A percentile compares a stretch with the other conserved stretches of the same genome.
Evolutionary conservation across 1,140 invertebrate species (phyloP).

Genomic region (Bombus ignitus): DNA sequence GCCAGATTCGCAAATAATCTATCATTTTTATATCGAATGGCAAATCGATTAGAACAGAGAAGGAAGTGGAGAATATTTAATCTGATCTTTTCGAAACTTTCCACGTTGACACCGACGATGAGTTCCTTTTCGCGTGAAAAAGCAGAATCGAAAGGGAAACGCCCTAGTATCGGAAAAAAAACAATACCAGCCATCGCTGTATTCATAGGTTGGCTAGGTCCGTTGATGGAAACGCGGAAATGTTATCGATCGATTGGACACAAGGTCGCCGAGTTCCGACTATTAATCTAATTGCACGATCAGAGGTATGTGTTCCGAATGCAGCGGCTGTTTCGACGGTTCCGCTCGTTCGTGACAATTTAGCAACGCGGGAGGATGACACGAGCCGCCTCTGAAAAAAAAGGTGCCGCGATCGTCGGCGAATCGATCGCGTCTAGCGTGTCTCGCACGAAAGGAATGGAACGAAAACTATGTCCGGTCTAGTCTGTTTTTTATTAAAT

Average conservation of each 20-base stretch:
- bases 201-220: neutral
- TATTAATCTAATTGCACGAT: constrained; percentile 59
- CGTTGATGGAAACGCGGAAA: neutral
- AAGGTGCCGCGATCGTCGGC: constrained; percentile 6
- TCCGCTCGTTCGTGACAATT: constrained; percentile 38
- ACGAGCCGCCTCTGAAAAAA: constrained; percentile 11
- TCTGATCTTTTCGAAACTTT: too few species aligned
- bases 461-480: neutral
- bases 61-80: neutral
- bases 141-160: neutral
- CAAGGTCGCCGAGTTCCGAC: constrained; percentile 25
- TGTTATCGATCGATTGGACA: constrained; percentile 34
- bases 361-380: constrained; percentile 48
- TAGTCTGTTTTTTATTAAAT: neutral
- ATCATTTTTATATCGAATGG: too few species aligned
- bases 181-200: too few species aligned
- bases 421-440: constrained; percentile 15
- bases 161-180: neutral
- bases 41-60: neutral
- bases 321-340: constrained; percentile 49
- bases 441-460: neutral
- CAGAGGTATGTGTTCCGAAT: constrained; percentile 44
- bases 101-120: too few species aligned
- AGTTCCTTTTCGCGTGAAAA: neutral
- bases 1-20: fast-evolving